These are phyloP conservation scores for Anoplophora glabripennis DNA, from an alignment of 1,140 invertebrate species.

Conservation along the genomic window DNA sequence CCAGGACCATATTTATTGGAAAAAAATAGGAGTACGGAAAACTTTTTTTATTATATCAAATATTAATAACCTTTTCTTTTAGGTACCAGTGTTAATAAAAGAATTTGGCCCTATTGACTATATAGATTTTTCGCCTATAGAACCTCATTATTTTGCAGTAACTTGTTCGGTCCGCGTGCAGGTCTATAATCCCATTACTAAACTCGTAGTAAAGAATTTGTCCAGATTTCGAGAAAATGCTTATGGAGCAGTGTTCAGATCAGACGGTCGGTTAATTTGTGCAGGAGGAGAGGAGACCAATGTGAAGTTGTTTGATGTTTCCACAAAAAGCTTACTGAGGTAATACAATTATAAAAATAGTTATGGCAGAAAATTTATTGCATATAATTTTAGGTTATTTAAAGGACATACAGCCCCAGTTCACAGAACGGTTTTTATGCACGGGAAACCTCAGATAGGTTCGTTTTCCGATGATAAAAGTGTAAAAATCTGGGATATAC, in stretches of 20 bases:
- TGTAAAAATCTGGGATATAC: slow-evolving; percentile 86
- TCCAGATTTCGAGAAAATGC: slow-evolving; percentile 83
- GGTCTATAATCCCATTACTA: slow-evolving; percentile 87
- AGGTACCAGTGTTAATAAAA: slow-evolving; percentile 85
- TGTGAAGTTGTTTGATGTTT: slow-evolving; percentile 85
- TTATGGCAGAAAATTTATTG: not conserved
- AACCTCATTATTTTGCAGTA: slow-evolving; percentile 86
- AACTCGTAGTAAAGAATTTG: slow-evolving; percentile 79
- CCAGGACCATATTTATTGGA: slow-evolving; percentile 80
- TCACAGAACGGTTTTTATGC: slow-evolving; percentile 80
- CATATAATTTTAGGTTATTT: slow-evolving; percentile 49
- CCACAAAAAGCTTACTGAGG: slow-evolving; percentile 69
- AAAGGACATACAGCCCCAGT: slow-evolving; percentile 67
- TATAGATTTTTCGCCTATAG: slow-evolving; percentile 82
- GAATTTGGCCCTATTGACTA: slow-evolving; percentile 90
- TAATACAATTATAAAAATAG: slow-evolving; percentile 6
- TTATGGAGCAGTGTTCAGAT: slow-evolving; percentile 81
- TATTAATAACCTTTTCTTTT: slow-evolving; percentile 43
- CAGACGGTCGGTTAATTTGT: slow-evolving; percentile 80
- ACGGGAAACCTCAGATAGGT: slow-evolving; percentile 72
- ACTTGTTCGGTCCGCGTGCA: slow-evolving; percentile 89
- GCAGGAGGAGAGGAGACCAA: slow-evolving; percentile 86
- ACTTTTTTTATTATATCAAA: slow-evolving; percentile 8
- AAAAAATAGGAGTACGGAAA: slow-evolving; percentile 70
- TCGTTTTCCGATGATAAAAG: slow-evolving; percentile 94